A percentile compares a stretch with the other conserved stretches of the same genome.
Evolutionary conservation across 2,888 invertebrate species (phyloP).

Genomic region (Phortica okadai): DNA sequence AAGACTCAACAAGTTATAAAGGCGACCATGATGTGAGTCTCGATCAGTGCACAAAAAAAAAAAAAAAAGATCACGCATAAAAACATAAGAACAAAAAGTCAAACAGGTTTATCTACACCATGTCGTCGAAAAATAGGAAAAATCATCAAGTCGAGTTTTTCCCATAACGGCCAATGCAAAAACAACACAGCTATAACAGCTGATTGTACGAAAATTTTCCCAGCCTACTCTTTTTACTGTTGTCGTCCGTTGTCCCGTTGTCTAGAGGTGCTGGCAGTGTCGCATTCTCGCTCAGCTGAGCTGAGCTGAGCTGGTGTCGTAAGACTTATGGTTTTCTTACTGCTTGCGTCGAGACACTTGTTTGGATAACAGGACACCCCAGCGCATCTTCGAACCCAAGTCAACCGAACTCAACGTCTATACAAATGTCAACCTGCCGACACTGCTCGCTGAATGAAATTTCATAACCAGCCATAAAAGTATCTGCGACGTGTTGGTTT

Average conservation of each 20-base stretch:
- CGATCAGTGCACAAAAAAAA: constrained; percentile 45
- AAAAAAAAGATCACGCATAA: constrained; percentile 39
- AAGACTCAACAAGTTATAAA: constrained; percentile 44
- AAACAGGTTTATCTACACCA: constrained; percentile 65
- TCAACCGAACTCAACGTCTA: constrained; percentile 18
- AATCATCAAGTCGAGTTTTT: constrained; percentile 51
- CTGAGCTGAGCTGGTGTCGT: constrained; percentile 6
- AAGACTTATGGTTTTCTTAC: constrained; percentile 24
- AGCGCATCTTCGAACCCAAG: not conserved
- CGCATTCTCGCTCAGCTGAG: not conserved
- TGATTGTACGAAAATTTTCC: constrained; percentile 67
- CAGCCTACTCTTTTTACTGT: constrained; percentile 49
- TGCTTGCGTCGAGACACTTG: constrained; percentile 50
- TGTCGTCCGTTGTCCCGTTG: constrained; percentile 3
- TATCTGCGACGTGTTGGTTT: constrained; percentile 36
- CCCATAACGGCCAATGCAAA: constrained; percentile 55
- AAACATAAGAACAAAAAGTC: constrained; percentile 58
- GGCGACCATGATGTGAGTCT: constrained; percentile 34
- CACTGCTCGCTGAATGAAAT: constrained; percentile 25
- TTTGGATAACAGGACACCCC: constrained; percentile 64
- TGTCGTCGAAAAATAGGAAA: not conserved
- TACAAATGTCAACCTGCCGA: constrained; percentile 65
- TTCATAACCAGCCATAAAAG: constrained; percentile 62
- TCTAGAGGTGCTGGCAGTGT: constrained; percentile 6
- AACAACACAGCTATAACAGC: constrained; percentile 55